phyloP scores from a whole-genome alignment of 2,888 invertebrate species.

The Spialia ferax region DNA sequence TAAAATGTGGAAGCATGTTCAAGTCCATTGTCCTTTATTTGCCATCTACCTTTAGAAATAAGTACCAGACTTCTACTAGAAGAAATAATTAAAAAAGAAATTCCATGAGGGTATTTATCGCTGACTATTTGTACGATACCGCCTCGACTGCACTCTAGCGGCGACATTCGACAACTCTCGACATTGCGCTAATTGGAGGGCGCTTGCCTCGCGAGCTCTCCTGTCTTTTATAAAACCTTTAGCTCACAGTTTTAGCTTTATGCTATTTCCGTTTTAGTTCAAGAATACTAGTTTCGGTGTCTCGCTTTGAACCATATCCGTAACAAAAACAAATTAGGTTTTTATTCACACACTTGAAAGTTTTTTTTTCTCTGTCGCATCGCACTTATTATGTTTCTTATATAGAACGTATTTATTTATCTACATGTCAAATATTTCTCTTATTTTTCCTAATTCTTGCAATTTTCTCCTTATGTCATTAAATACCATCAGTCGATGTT shows the following conservation, averaged over 20 bases:
- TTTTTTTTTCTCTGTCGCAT: no score
- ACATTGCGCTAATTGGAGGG: slow-evolving; percentile 72
- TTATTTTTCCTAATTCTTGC: no score
- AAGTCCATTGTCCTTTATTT: no score
- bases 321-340: background rate
- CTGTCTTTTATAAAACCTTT: slow-evolving; percentile 47
- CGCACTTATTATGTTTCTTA: no score
- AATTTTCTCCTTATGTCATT: no score
- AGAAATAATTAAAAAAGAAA: background rate
- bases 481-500: no score
- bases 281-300: background rate
- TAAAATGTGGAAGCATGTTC: no score
- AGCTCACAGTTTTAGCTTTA: background rate
- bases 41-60: no score
- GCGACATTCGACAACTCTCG: slow-evolving; percentile 37
- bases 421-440: no score
- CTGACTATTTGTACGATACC: background rate
- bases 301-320: background rate
- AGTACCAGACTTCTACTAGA: no score
- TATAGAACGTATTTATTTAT: no score
- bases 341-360: no score
- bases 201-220: slow-evolving; percentile 67
- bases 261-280: background rate
- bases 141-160: slow-evolving; percentile 20
- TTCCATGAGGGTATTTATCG: background rate